Evolutionary conservation across 2,888 invertebrate genomes (phyloP).

Genomic region (Sclerodermus sp.): DNA sequence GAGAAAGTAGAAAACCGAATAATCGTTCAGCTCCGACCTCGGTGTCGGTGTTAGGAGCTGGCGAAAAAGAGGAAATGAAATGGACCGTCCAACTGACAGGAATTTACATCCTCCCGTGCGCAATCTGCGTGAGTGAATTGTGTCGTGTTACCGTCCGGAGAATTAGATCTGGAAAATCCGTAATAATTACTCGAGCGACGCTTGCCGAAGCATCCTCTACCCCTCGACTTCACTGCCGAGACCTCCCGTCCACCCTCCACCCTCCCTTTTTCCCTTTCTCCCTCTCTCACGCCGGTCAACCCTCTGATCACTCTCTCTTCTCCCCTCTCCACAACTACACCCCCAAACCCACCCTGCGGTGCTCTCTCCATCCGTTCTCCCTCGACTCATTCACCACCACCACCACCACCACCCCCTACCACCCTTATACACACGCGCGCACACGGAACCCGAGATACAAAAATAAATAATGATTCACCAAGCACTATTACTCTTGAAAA

Average conservation of each 20-base stretch:
- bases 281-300: conserved; percentile 9
- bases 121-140: conserved; percentile 58
- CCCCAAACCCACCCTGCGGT: neutral
- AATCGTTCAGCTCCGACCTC: conserved; percentile 43
- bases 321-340: conserved; percentile 5
- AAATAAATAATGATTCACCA: conserved; percentile 46
- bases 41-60: conserved; percentile 39
- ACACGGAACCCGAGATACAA: conserved; percentile 42
- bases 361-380: conserved; percentile 10
- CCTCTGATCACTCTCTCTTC: conserved; percentile 7
- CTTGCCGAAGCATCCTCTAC: conserved; percentile 43
- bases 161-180: conserved; percentile 57
- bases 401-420: conserved; percentile 19
- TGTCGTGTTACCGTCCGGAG: conserved; percentile 56
- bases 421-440: conserved; percentile 7
- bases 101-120: conserved; percentile 55
- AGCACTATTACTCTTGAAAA: conserved; percentile 25
- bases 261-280: conserved; percentile 14
- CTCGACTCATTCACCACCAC: conserved; percentile 11
- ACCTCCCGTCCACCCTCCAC: conserved; percentile 18
- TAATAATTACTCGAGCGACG: conserved; percentile 55
- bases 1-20: conserved; percentile 49
- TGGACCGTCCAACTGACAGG: conserved; percentile 54
- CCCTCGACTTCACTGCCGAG: conserved; percentile 13
- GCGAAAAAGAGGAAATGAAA: conserved; percentile 47